Base-by-base conservation (phyloP, 1,140 invertebrate species). In the Drosophila parabipectinata region DNA sequence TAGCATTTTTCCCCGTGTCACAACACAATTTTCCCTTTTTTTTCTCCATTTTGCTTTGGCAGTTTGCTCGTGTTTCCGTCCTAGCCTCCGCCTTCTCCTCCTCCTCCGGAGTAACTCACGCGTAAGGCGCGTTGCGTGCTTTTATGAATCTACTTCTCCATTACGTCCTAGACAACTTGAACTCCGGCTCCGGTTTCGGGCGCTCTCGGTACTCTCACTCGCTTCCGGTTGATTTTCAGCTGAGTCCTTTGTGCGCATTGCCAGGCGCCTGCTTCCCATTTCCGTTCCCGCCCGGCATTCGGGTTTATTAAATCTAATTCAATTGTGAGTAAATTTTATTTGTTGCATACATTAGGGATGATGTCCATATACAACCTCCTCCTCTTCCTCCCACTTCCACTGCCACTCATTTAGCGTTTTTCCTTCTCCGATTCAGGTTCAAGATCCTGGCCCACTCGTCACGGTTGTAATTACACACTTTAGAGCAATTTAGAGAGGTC, bases 391-490 rank as follows among this genome's bases (percentile, higher is more conserved):
- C 39, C 34, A 4, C 12, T 32, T 18, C 6, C 9, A 6, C 14
- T 32, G 18, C 6, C 9, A 6, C 14, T 28, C 26, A 28, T 28
- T 28, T 28, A 28, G 26, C 26, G 5, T 28, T 28, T 7, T 7
- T 28, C n/a, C 39, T 4, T 44, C 39, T 52, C n/a, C 9, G 28
- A 2, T 51, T 68, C 28, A 37, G 5, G 8, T 50, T 37, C 15
- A 30, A 41, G 37, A 26, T 50, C 41, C 21, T 9, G 63, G 39
- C 15, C 18, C 18, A 10, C 24, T 77, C 60, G 60, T 73, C 63
- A 55, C 81, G 71, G 82, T 82, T 87, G 83, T 85, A 85, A 85
- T 85, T 85, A 85, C 82, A 85, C 82, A 82, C 83, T 87, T 76
- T 28, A 28, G 26, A 76, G 71, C 82, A 78, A 72, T 76, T 79